A percentile compares a stretch with the other conserved stretches of the same genome.
These are phyloP conservation scores for Tetheella fluctuosa DNA, from an alignment of 2,888 invertebrate genomes.

Conservation along the genomic window DNA sequence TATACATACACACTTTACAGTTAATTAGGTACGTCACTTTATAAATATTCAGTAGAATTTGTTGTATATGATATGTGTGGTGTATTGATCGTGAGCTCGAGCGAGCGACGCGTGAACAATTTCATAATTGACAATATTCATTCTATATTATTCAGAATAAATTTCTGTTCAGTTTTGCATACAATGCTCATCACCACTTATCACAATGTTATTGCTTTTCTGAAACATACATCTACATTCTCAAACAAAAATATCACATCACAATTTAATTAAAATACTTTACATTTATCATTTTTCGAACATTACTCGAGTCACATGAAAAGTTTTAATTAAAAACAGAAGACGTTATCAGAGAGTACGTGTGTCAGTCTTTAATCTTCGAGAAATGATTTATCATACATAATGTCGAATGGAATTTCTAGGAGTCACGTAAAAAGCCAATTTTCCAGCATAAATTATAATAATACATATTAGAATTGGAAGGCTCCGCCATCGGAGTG, in stretches of 20 bases:
- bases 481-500: constrained; percentile 17
- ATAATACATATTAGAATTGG: constrained; percentile 61
- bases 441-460: constrained; percentile 83
- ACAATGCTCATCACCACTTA: constrained; percentile 69
- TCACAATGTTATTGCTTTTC: constrained; percentile 82
- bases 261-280: constrained; percentile 76
- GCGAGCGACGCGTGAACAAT: constrained; percentile 39
- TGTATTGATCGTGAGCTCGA: constrained; percentile 40
- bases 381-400: constrained; percentile 50
- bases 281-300: constrained; percentile 52
- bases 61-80: not conserved
- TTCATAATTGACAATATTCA: constrained; percentile 77
- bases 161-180: constrained; percentile 53
- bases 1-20: not conserved
- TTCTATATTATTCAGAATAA: constrained; percentile 61
- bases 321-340: constrained; percentile 47
- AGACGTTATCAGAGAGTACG: constrained; percentile 53
- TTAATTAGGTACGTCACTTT: not conserved
- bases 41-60: not conserved
- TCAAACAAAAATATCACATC: constrained; percentile 71
- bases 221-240: constrained; percentile 73
- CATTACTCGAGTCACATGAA: constrained; percentile 49
- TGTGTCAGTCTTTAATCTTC: constrained; percentile 69
- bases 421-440: constrained; percentile 51
- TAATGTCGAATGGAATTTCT: constrained; percentile 54